A percentile compares a stretch with the other conserved stretches of the same genome.
Evolutionary conservation across 2,888 invertebrate genomes (phyloP).

Genomic region (Tipula confusa): DNA sequence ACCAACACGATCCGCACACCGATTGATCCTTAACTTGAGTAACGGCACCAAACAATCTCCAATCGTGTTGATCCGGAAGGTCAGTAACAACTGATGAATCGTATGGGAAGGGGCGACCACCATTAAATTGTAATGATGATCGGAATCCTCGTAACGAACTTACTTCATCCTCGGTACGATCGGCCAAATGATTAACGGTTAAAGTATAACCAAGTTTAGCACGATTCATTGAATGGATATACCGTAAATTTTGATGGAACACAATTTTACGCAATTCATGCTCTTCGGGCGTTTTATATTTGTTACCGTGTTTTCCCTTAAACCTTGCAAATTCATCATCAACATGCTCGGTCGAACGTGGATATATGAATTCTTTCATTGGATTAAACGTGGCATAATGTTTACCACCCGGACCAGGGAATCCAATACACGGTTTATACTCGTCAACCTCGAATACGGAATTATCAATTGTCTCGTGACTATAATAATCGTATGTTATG

Average conservation of each 20-base stretch:
- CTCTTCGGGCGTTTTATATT: conserved; percentile 63
- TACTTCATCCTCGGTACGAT: conserved; percentile 72
- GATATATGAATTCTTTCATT: conserved; percentile 83
- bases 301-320: conserved; percentile 64
- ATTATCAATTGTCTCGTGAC: conserved; percentile 62
- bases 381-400: conserved; percentile 86
- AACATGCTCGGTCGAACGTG: conserved; percentile 64
- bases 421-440: conserved; percentile 63
- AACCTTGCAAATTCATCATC: conserved; percentile 69
- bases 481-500: conserved; percentile 68
- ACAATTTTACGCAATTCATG: conserved; percentile 66
- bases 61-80: conserved; percentile 76
- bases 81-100: conserved; percentile 53
- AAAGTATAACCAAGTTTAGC: conserved; percentile 67
- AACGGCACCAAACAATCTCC: conserved; percentile 89
- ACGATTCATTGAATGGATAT: conserved; percentile 76
- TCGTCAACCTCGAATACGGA: conserved; percentile 63
- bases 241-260: conserved; percentile 83
- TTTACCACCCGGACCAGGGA: conserved; percentile 79
- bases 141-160: conserved; percentile 65
- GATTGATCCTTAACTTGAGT: conserved; percentile 96
- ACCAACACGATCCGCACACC: conserved; percentile 96
- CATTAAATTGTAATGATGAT: conserved; percentile 63
- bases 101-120: conserved; percentile 75
- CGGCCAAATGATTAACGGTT: conserved; percentile 83